Evolutionary conservation across 1,140 invertebrate genomes (phyloP).

Genomic region (Neocloeon triangulifer): DNA sequence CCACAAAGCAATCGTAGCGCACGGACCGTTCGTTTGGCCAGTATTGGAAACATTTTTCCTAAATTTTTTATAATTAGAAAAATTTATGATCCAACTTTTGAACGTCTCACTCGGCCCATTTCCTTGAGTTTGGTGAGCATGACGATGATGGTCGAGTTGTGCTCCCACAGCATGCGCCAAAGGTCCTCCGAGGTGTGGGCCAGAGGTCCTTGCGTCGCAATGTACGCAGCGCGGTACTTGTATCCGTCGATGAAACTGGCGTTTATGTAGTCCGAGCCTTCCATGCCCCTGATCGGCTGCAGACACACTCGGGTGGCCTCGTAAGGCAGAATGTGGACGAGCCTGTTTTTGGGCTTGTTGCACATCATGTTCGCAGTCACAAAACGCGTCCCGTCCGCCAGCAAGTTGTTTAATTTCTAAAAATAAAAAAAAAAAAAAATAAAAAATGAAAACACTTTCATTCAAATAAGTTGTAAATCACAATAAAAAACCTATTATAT

Average conservation of each 20-base stretch:
- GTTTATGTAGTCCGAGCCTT: conserved; percentile 98
- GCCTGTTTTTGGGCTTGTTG: conserved; percentile 95
- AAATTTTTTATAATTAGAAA: conserved; percentile 8
- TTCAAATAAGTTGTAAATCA: no score
- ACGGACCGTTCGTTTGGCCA: conserved; percentile 95
- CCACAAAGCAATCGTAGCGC: conserved; percentile 89
- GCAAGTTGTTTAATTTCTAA: conserved; percentile 82
- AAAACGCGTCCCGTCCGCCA: conserved; percentile 74
- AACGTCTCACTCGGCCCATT: conserved; percentile 65
- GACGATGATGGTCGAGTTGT: conserved; percentile 97
- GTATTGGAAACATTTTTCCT: conserved; percentile 97
- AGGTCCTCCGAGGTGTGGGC: conserved; percentile 93
- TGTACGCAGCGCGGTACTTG: conserved; percentile 78
- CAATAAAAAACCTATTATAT: no score
- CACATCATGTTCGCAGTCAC: conserved; percentile 86
- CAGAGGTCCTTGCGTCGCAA: conserved; percentile 93
- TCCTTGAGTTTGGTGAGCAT: conserved; percentile 96
- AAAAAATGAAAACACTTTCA: no score
- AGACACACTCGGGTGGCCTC: conserved; percentile 89
- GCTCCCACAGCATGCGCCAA: conserved; percentile 99
- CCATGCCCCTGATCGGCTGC: conserved; percentile 69
- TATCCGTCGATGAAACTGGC: conserved; percentile 95
- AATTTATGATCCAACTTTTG: neutral
- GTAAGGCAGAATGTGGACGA: conserved; percentile 93
- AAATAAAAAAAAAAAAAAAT: no score